Base-by-base conservation (phyloP, 2,888 invertebrate species). In the Eupelmus urozonus region DNA sequence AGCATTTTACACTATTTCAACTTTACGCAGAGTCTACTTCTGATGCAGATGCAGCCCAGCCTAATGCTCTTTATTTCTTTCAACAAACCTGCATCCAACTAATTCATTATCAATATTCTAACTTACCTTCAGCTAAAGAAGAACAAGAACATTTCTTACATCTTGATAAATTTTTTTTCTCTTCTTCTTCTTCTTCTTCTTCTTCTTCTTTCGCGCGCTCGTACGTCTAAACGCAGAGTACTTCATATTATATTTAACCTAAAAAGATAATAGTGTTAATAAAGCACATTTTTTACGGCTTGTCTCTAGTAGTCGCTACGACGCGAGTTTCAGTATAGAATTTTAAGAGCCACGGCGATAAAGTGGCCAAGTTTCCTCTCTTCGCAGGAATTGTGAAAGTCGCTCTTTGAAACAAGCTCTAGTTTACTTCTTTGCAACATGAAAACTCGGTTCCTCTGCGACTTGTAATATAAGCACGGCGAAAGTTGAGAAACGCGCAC, bases 221-320 rank as follows among this genome's bases (percentile, higher is more conserved):
- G 49, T 23, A 23, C 59, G n/a, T n/a, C 42, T 60, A 66, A 77
- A 59, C 40, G 40, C n/a, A n/a, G n/a, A n/a, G n/a, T n/a, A 63
- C 70, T 65, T 65, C 53, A 23, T 63, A 70, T 74, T 65, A 70
- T 70, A 74, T 78, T 78, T 79, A 79, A 76, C 75, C 75, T 75
- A 63, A 73, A 80, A 80, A 80, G 76, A 70, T 80, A 80, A 76
- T 76, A 73, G 65, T 76, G 76, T 73, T 76, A 80, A 76, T 80
- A 80, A 76, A 73, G 79, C 69, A 69, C 53, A 76, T 55, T 72
- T 67, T 79, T 79, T 76, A 76, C 65, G 79, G 65, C 62, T 72
- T 63, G 55, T 66, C 66, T 34, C n/a, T n/a, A n/a, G 49, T 20
- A 9, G 62, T 51, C 25, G 75, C 63, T 57, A 42, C 29, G 29